Base-by-base conservation (phyloP, 2,113 vertebrate species). In the Thamnophis sirtalis region DNA sequence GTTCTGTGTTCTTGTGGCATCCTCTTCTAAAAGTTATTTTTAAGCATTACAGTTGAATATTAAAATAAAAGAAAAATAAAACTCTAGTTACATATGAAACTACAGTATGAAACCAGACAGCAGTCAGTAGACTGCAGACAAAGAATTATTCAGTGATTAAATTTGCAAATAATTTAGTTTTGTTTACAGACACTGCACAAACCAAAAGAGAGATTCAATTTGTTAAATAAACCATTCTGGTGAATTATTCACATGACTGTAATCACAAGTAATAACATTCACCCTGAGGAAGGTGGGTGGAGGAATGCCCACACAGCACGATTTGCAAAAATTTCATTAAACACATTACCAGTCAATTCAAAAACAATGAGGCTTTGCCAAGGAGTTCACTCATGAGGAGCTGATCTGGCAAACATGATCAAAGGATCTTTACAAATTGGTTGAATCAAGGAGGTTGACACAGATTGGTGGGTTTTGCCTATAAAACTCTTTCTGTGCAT, bases 321-420 rank as follows among this genome's bases (percentile, higher is more conserved):
- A 94, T 8, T 91, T 33, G n/a, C 54, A 88, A 88, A 94, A 89
- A 89, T 73, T 91, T 54, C 91, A 92, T 87, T 95, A 87, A 94
- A 87, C 58, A 68, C 50, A 89, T 94, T 93, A 90, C 48, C 53
- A 89, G 28, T 84, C 92, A 60, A 5, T 93, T 88, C 48, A 94
- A 68, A 88, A 56, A 92, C 68, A 90, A 51, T 80, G 92, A 89
- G 88, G 92, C 93, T 90, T 93, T 92, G 93, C 49, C 84, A 55
- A 89, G 56, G 91, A 95, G 95, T 94, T 94, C 88, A 95, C 92
- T 95, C 95, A 91, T 9, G 95, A 87, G 94, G 90, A 95, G 56
- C 9, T 26, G 0, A 94, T 91, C 93, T 5, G 93, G 85, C 60
- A 94, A 93, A 92, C 13, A 92, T 92, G 89, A 88, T 91, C 86